These are phyloP conservation scores for Scatophagus argus DNA, from an alignment of 2,113 vertebrate species.

Conservation along the genomic window DNA sequence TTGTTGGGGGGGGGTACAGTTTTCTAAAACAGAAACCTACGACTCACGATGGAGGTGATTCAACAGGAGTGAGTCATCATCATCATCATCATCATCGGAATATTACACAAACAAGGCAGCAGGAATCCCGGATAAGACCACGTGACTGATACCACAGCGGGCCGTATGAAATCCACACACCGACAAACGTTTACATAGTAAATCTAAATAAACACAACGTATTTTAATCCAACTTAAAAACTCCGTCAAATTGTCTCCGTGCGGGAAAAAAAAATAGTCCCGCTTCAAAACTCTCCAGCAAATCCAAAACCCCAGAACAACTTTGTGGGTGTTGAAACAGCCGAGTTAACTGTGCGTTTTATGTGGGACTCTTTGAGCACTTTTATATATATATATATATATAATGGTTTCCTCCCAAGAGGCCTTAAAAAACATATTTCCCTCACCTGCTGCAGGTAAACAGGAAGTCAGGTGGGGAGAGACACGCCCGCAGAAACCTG, in stretches of 20 bases:
- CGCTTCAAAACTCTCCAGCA: not conserved
- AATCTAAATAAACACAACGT: not conserved
- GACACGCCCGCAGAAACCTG: conserved; percentile 71
- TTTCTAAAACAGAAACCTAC: conserved; percentile 21
- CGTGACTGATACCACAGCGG: conserved; percentile 59
- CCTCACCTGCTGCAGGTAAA: conserved; percentile 48
- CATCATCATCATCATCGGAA: not conserved
- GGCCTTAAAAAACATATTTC: not conserved
- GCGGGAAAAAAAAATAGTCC: not conserved
- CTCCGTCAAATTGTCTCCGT: not conserved
- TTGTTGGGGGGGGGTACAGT: not conserved
- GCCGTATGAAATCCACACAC: not conserved
- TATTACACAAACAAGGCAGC: not conserved
- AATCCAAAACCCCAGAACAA: too few relatives aligned
- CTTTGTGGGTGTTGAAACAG: not conserved
- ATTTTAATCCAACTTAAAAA: not conserved
- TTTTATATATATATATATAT: too few relatives aligned
- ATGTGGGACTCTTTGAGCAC: too few relatives aligned
- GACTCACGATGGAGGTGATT: conserved; percentile 24
- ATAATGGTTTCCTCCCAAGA: not conserved
- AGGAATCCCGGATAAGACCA: not conserved
- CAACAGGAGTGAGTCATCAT: conserved; percentile 56
- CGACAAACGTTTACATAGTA: not conserved
- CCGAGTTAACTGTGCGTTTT: not conserved
- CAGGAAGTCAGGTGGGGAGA: conserved; percentile 65